Base-by-base conservation (phyloP, 2,888 invertebrate genomes). In the Torymus auratus region DNA sequence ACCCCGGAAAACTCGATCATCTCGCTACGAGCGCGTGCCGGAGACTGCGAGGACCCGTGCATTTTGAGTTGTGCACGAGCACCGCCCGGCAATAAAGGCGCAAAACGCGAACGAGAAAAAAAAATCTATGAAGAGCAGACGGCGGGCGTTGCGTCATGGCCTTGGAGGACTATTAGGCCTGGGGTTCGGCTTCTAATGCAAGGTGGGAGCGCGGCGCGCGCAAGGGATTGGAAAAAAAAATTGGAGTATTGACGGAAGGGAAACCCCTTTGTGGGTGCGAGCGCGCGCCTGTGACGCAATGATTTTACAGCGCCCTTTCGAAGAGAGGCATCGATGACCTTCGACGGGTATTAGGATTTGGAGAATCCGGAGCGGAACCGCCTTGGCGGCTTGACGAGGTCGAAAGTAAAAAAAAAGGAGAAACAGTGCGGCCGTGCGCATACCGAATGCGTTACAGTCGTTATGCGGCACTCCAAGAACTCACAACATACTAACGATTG, bases 181-280 rank as follows among this genome's bases (percentile, higher is more conserved):
- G 61, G 69, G 41, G 41, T 41, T 41, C 41, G 41, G 41, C 7
- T 41, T 41, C 61, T 71, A 69, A 69, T 23, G 58, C 23, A 62
- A 20, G 60, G 20, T 12, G 28, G 58, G 64, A 41, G 15, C 10
- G 20, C 14, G 5, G 52, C 12, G 28, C 12, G 28, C 14, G 15
- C 58, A 62, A 61, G 14, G n/a, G 15, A 41, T 15, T 55, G 20
- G 67, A 83, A 76, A 85, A 86, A 87, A 89, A 89, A 89, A 89
- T 89, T 89, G 87, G 88, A 89, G 88, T 88, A 89, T 89, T 88
- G 88, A 84, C 87, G 88, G 88, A 88, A 89, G 88, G 83, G 76
- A 82, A 78, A 78, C 77, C 83, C 41, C 83, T 84, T 84, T 83
- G 84, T 82, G 85, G 82, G 67, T 58, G 69, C 17, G 41, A 41